Percentiles rank a stretch among this genome's conserved stretches.
These are phyloP conservation scores for Drosophila mojavensis DNA, from an alignment of 1,140 invertebrate genomes.

Conservation along the genomic window DNA sequence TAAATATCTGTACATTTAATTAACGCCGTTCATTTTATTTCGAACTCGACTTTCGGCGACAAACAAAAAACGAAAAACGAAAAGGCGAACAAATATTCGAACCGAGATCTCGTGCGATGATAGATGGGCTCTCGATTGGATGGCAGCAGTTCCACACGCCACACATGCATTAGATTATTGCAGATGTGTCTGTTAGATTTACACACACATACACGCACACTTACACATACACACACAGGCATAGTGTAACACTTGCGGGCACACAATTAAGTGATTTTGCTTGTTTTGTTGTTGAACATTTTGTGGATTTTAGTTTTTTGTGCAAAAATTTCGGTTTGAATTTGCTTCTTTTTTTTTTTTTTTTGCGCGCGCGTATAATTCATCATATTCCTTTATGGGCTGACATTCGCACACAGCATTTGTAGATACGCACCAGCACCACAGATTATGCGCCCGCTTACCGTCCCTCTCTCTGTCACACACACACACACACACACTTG, in stretches of 20 bases:
- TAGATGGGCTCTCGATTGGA: conserved; percentile 35
- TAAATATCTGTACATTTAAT: conserved; percentile 59
- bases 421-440: conserved; percentile 55
- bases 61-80: conserved; percentile 37
- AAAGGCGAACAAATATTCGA: conserved; percentile 10
- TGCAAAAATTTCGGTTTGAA: conserved; percentile 28
- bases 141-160: conserved; percentile 51
- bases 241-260: conserved; percentile 38
- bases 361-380: conserved; percentile 68
- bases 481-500: conserved; percentile 9
- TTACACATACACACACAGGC: conserved; percentile 6
- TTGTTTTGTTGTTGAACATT: conserved; percentile 68
- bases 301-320: conserved; percentile 48
- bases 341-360: conserved; percentile 30
- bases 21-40: conserved; percentile 39
- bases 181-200: conserved; percentile 68
- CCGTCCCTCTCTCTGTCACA: background rate
- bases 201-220: conserved; percentile 38
- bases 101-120: conserved; percentile 39
- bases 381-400: conserved; percentile 72
- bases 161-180: conserved; percentile 64
- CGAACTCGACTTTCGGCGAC: conserved; percentile 38
- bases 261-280: conserved; percentile 71
- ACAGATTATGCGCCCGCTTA: conserved; percentile 22
- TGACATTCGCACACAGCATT: conserved; percentile 74